Evolutionary conservation across 2,888 invertebrate genomes (phyloP).

Genomic region (Sinohyriopsis cumingii): DNA sequence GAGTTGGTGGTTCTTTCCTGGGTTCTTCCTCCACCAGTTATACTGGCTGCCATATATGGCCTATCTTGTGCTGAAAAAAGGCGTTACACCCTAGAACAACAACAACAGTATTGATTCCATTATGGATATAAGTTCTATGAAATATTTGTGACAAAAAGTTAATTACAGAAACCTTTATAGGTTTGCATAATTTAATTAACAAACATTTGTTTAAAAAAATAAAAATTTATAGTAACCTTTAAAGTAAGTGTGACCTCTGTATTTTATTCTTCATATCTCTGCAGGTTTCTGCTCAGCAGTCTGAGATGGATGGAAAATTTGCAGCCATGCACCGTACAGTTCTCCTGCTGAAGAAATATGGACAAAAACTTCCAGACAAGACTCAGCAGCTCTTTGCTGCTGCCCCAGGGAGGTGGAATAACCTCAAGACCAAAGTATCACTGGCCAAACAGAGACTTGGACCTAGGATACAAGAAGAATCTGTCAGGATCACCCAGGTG

Average conservation of each 20-base stretch:
- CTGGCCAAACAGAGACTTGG: constrained; percentile 71
- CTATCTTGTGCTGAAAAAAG: too few relatives aligned
- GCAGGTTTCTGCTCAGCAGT: constrained; percentile 70
- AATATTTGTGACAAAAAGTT: too few relatives aligned
- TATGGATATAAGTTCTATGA: too few relatives aligned
- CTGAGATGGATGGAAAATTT: constrained; percentile 71
- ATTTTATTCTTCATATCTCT: not conserved
- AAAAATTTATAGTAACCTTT: not conserved
- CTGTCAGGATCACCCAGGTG: constrained; percentile 68
- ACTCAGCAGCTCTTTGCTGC: constrained; percentile 67
- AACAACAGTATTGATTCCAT: too few relatives aligned
- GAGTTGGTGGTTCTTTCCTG: too few relatives aligned
- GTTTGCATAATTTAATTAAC: too few relatives aligned
- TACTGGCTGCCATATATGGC: too few relatives aligned
- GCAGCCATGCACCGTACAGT: constrained; percentile 70
- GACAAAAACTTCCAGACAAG: constrained; percentile 64
- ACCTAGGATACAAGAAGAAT: constrained; percentile 71
- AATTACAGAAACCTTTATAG: too few relatives aligned
- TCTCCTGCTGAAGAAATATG: constrained; percentile 68
- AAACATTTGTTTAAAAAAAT: too few relatives aligned
- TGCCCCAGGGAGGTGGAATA: constrained; percentile 69
- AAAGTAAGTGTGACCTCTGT: not conserved
- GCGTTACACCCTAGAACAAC: too few relatives aligned
- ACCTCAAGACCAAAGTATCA: constrained; percentile 71
- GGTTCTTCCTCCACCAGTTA: too few relatives aligned